Evolutionary conservation across 2,113 vertebrate genomes (phyloP).

Genomic region (Hoplias malabaricus): DNA sequence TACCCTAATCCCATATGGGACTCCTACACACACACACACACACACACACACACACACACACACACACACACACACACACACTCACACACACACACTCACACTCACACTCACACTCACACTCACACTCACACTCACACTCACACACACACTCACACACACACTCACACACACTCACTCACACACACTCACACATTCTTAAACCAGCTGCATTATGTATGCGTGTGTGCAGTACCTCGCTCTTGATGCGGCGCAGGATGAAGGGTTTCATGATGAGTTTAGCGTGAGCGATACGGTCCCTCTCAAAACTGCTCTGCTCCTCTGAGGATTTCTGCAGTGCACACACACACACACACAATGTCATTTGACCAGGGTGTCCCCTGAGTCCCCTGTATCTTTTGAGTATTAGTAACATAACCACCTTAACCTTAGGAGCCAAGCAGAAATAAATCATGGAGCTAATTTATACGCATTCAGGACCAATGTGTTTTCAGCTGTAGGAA

Average conservation of each 20-base stretch:
- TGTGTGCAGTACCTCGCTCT: conserved; percentile 50
- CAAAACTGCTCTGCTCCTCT: conserved; percentile 57
- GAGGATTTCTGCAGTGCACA: conserved; percentile 45
- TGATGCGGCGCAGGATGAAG: conserved; percentile 56
- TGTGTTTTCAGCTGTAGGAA: no score
- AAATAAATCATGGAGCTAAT: no score
- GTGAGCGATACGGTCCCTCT: conserved; percentile 56
- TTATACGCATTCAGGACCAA: no score
- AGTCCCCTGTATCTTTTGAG: no score
- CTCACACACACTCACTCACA: background rate
- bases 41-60: no score
- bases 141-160: conserved; percentile 5
- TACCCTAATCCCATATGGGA: no score
- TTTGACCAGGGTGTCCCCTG: no score
- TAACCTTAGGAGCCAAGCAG: no score
- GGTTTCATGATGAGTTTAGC: conserved; percentile 60
- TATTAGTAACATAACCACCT: no score
- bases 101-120: background rate
- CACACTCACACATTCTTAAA: conserved; percentile 6
- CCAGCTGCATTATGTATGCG: background rate
- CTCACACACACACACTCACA: conserved; percentile 5
- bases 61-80: no score
- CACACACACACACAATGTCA: background rate
- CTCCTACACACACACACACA: no score
- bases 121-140: background rate